phyloP scores from a whole-genome alignment of 2,797 vertebrate species.

The Channa striata region DNA sequence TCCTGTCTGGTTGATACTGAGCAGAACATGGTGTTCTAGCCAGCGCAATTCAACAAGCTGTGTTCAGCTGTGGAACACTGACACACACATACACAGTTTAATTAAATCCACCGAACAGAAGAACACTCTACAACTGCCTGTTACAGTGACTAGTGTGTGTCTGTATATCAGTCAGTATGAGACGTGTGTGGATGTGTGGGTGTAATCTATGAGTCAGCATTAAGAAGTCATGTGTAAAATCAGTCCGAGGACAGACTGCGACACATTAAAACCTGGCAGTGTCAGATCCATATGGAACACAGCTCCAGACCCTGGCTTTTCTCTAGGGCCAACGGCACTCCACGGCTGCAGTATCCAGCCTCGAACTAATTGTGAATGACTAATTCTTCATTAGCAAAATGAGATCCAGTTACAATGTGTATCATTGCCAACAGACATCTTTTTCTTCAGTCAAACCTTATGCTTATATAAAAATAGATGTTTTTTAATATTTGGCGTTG shows the following conservation, averaged over 20 bases:
- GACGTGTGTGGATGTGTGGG: conserved; percentile 4
- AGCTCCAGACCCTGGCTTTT: not conserved
- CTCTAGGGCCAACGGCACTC: conserved; percentile 10
- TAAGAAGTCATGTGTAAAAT: conserved; percentile 29
- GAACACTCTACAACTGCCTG: conserved; percentile 18
- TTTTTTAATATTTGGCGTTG: no score
- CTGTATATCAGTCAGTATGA: not conserved
- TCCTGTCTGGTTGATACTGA: conserved; percentile 50
- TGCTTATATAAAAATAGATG: not conserved
- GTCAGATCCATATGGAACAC: conserved; percentile 37
- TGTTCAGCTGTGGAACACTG: conserved; percentile 33
- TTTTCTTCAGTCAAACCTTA: not conserved
- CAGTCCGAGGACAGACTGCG: conserved; percentile 23
- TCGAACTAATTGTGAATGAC: conserved; percentile 41
- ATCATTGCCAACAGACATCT: conserved; percentile 3
- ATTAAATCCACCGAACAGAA: conserved; percentile 9
- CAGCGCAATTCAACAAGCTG: conserved; percentile 57
- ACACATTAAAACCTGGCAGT: conserved; percentile 15
- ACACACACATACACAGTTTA: conserved; percentile 14
- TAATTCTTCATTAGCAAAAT: conserved; percentile 31
- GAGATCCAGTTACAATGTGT: conserved; percentile 7
- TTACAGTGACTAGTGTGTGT: conserved; percentile 7
- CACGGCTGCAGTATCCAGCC: no score
- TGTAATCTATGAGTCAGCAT: conserved; percentile 31
- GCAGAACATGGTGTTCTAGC: conserved; percentile 66